Evolutionary conservation across 2,888 invertebrate species (phyloP).

Genomic region (Cyclophora albipunctata): DNA sequence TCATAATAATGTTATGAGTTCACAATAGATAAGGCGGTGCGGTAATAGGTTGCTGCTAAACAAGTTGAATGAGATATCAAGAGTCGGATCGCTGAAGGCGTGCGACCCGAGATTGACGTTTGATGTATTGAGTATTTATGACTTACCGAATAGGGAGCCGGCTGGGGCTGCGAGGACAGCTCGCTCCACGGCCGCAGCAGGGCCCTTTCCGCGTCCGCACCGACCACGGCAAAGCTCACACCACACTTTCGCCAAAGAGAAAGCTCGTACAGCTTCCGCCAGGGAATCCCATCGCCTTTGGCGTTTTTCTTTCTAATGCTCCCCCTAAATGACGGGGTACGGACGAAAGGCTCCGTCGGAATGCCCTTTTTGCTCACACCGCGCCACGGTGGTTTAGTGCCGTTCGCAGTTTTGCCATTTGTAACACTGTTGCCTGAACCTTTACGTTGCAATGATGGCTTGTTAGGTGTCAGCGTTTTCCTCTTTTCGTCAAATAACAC

Average conservation of each 20-base stretch:
- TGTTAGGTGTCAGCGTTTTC: constrained; percentile 39
- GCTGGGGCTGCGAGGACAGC: constrained; percentile 48
- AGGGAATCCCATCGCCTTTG: constrained; percentile 61
- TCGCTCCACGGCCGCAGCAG: constrained; percentile 58
- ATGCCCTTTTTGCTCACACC: constrained; percentile 52
- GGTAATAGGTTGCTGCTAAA: constrained; percentile 51
- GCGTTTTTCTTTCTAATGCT: constrained; percentile 58
- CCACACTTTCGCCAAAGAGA: constrained; percentile 72
- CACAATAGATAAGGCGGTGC: constrained; percentile 21
- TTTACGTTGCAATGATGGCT: constrained; percentile 46
- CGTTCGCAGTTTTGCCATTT: constrained; percentile 47
- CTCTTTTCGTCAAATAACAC: constrained; percentile 59
- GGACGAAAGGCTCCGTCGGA: constrained; percentile 48
- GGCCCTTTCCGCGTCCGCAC: constrained; percentile 58
- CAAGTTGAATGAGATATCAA: constrained; percentile 47
- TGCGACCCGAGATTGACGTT: constrained; percentile 28
- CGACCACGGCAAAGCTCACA: constrained; percentile 58
- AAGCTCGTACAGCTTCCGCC: constrained; percentile 74
- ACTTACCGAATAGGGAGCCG: constrained; percentile 57
- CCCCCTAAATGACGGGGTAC: constrained; percentile 57
- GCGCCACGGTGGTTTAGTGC: constrained; percentile 66
- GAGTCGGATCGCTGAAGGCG: constrained; percentile 41
- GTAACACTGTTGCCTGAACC: constrained; percentile 41
- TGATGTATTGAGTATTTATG: constrained; percentile 3
- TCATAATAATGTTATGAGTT: constrained; percentile 15